Conservation (phyloP, 2,888 invertebrate genomes). For the Latrodectus hesperus region DNA sequence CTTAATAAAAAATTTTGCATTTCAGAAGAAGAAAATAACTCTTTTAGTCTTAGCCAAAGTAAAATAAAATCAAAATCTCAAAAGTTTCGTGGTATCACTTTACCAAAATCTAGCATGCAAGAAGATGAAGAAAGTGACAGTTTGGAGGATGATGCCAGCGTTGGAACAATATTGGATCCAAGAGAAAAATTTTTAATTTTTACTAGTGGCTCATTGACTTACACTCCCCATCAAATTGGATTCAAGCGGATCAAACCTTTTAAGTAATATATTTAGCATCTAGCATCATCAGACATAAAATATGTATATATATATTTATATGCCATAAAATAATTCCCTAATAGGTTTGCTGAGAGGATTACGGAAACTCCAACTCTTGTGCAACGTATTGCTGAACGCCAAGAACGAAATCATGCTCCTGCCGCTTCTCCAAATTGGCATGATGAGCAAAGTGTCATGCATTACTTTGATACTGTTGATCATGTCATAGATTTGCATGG, state of each 20-base stretch:
- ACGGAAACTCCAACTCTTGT: slow-evolving; percentile 63
- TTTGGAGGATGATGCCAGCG: slow-evolving; percentile 58
- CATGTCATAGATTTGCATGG: slow-evolving; percentile 88
- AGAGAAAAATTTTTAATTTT: slow-evolving; percentile 84
- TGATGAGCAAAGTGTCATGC: slow-evolving; percentile 81
- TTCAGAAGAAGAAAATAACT: slow-evolving; percentile 46
- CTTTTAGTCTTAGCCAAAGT: neutral
- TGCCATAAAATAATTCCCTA: neutral
- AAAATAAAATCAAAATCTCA: slow-evolving; percentile 14
- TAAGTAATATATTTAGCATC: slow-evolving; percentile 70
- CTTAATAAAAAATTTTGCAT: neutral
- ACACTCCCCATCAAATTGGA: slow-evolving; percentile 88
- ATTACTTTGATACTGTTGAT: slow-evolving; percentile 82
- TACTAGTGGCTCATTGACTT: slow-evolving; percentile 87
- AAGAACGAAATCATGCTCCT: slow-evolving; percentile 72
- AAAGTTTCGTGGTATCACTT: neutral
- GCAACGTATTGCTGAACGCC: slow-evolving; percentile 62
- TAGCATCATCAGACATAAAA: no score
- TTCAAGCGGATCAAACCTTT: slow-evolving; percentile 84
- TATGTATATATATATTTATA: no score
- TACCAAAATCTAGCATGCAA: neutral
- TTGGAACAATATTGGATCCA: slow-evolving; percentile 72
- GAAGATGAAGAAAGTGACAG: slow-evolving; percentile 54
- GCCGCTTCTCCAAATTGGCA: slow-evolving; percentile 81
- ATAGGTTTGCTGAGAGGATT: slow-evolving; percentile 66